phyloP scores from a whole-genome alignment of 2,888 invertebrate species.

The Conchocele bisecta region DNA sequence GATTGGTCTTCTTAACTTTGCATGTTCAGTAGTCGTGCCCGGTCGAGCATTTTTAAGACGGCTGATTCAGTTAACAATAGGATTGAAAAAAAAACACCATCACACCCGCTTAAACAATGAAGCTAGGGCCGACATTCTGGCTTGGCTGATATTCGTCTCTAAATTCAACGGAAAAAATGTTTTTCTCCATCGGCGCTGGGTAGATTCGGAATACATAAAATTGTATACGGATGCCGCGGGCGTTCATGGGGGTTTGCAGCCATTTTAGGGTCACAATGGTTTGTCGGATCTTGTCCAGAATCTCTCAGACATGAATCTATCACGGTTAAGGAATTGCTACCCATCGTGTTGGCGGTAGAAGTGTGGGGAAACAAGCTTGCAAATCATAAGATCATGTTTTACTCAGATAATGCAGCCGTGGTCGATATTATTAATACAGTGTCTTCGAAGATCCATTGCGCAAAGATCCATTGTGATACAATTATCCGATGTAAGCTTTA shows the following conservation, averaged over 20 bases:
- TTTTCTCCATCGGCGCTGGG: slow-evolving; percentile 19
- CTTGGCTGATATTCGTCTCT: slow-evolving; percentile 35
- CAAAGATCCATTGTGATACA: no score
- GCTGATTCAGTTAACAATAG: slow-evolving; percentile 34
- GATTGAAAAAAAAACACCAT: slow-evolving; percentile 19
- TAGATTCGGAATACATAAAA: background rate
- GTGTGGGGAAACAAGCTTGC: background rate
- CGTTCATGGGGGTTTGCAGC: slow-evolving; percentile 6
- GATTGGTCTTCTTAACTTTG: slow-evolving; percentile 37
- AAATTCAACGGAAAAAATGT: slow-evolving; percentile 40
- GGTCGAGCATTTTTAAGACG: slow-evolving; percentile 32
- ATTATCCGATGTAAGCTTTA: no score
- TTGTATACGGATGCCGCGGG: slow-evolving; percentile 11
- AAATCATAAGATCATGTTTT: slow-evolving; percentile 9
- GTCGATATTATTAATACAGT: slow-evolving; percentile 17
- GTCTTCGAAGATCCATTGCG: no score
- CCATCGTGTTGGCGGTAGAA: slow-evolving; percentile 21
- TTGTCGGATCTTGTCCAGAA: slow-evolving; percentile 11
- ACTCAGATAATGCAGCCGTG: slow-evolving; percentile 12
- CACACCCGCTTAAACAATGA: slow-evolving; percentile 21
- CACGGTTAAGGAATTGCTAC: slow-evolving; percentile 24
- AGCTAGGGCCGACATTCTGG: slow-evolving; percentile 18
- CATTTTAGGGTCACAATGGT: slow-evolving; percentile 6
- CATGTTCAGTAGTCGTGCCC: slow-evolving; percentile 31
- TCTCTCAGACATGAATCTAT: background rate